A percentile compares a stretch with the other conserved stretches of the same genome.
Evolutionary conservation across 2,113 vertebrate species (phyloP).

Genomic region (Crotalus viridis): DNA sequence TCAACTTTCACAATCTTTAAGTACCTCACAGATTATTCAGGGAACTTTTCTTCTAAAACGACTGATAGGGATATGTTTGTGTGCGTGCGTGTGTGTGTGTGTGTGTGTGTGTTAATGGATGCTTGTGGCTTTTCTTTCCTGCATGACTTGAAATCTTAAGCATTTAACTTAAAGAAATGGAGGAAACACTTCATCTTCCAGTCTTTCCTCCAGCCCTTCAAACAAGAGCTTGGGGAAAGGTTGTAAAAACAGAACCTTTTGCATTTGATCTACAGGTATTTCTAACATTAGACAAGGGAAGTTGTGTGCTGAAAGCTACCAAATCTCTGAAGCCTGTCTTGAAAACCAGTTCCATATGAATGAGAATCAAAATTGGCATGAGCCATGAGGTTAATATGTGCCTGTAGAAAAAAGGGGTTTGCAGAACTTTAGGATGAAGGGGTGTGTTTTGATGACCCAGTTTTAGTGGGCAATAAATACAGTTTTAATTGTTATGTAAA

Average conservation of each 20-base stretch:
- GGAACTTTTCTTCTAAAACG: neutral
- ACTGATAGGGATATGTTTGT: neutral
- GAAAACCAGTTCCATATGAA: conserved; percentile 49
- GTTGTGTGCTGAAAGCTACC: conserved; percentile 58
- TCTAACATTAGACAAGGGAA: conserved; percentile 60
- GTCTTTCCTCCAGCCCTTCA: conserved; percentile 53
- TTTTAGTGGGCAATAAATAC: conserved; percentile 51
- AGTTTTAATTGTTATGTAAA: conserved; percentile 57
- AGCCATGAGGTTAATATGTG: conserved; percentile 52
- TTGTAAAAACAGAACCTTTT: conserved; percentile 67
- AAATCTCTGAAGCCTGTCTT: conserved; percentile 33
- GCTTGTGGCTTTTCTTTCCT: conserved; percentile 33
- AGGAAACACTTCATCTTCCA: conserved; percentile 56
- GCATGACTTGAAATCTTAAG: conserved; percentile 49
- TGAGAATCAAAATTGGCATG: conserved; percentile 56
- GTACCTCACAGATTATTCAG: neutral
- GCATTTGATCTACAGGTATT: conserved; percentile 55
- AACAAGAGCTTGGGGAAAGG: conserved; percentile 61
- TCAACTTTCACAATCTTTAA: conserved; percentile 25
- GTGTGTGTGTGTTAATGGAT: neutral
- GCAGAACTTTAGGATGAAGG: conserved; percentile 40
- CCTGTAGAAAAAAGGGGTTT: conserved; percentile 36
- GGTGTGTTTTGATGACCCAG: conserved; percentile 26
- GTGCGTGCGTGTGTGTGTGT: neutral
- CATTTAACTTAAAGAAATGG: conserved; percentile 50